Evolutionary conservation across 92 coral and sea anemone species (phyloP).

Genomic region (Epizoanthus stellaris): DNA sequence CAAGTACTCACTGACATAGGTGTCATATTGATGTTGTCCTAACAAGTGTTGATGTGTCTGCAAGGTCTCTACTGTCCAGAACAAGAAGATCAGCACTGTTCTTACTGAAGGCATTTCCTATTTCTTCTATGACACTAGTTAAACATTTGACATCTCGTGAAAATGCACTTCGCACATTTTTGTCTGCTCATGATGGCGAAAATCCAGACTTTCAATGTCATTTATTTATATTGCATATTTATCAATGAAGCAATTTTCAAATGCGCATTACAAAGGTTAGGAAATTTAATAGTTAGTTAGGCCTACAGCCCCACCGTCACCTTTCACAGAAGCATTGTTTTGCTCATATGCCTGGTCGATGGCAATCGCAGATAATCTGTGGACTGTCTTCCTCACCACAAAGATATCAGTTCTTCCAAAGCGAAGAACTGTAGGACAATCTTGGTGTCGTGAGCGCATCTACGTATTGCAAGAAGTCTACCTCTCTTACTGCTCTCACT

Average conservation of each 20-base stretch:
- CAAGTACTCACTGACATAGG: slow-evolving; percentile 44
- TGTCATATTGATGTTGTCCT: slow-evolving; percentile 32
- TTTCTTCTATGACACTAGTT: slow-evolving; percentile 8
- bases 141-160: background rate
- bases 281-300: slow-evolving; percentile 1
- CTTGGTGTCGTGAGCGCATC: slow-evolving; percentile 45
- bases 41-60: slow-evolving; percentile 16
- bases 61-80: slow-evolving; percentile 47
- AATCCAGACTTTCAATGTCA: background rate
- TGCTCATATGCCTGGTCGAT: slow-evolving; percentile 55
- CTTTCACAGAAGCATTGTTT: slow-evolving; percentile 33
- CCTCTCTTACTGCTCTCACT: slow-evolving; percentile 36
- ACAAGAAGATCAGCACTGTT: slow-evolving; percentile 31
- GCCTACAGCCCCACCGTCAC: slow-evolving; percentile 47
- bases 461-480: slow-evolving; percentile 37
- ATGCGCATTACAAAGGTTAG: too few relatives aligned
- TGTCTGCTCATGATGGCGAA: slow-evolving; percentile 15
- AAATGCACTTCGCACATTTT: slow-evolving; percentile 32
- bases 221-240: too few relatives aligned
- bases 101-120: slow-evolving; percentile 21
- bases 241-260: too few relatives aligned
- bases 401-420: slow-evolving; percentile 21
- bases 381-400: slow-evolving; percentile 22
- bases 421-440: slow-evolving; percentile 68
- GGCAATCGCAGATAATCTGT: slow-evolving; percentile 21